Conservation (phyloP, 2,113 vertebrate genomes). For the Balaeniceps rex region DNA sequence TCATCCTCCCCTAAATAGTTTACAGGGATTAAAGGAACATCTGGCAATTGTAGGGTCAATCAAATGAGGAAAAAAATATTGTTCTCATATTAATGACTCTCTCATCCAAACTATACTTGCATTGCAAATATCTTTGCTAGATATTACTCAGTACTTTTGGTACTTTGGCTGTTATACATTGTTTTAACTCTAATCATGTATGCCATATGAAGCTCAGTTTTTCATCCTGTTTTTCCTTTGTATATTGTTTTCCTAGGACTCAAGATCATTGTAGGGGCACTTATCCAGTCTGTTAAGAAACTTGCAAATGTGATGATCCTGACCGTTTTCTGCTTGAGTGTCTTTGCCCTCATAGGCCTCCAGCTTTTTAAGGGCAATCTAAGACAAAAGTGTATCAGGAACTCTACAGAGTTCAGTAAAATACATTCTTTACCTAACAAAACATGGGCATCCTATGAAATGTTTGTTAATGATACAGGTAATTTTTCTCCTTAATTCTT, state of each 20-base stretch:
- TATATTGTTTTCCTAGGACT: constrained; percentile 73
- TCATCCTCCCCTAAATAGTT: background rate
- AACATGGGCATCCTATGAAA: constrained; percentile 72
- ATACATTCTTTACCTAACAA: constrained; percentile 32
- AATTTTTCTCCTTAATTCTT: background rate
- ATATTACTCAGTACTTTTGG: background rate
- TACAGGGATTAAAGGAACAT: background rate
- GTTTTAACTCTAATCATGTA: background rate
- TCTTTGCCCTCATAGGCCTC: constrained; percentile 93
- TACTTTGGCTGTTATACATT: background rate
- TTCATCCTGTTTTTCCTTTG: background rate
- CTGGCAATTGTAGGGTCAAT: background rate
- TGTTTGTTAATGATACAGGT: constrained; percentile 71
- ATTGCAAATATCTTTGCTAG: background rate
- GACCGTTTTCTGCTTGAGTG: constrained; percentile 91
- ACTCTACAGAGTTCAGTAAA: constrained; percentile 37
- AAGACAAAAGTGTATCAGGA: constrained; percentile 86
- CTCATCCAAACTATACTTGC: background rate
- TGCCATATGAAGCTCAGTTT: background rate
- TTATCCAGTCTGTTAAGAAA: constrained; percentile 96
- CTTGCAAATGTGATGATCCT: constrained; percentile 94
- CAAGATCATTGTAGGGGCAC: constrained; percentile 93
- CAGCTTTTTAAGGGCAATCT: constrained; percentile 98
- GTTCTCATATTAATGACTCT: background rate
- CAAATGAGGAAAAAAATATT: background rate